These are phyloP conservation scores for Natator depressus DNA, from an alignment of 2,113 vertebrate genomes.

Conservation along the genomic window DNA sequence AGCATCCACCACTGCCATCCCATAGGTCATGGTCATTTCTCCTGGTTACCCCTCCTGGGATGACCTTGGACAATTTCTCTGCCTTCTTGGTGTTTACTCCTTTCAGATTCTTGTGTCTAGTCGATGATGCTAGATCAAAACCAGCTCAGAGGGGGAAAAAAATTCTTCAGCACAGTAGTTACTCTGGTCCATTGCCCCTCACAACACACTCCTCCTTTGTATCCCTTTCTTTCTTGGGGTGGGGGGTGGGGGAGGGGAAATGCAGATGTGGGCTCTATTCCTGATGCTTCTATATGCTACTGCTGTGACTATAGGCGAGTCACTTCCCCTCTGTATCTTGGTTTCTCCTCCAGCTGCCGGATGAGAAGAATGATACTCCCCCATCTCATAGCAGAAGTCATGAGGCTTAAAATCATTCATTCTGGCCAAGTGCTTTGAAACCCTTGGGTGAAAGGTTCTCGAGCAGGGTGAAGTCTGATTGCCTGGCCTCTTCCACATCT, in stretches of 20 bases:
- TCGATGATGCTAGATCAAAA: background rate
- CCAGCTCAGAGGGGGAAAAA: background rate
- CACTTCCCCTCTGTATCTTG: background rate
- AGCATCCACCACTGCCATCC: background rate
- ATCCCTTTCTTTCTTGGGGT: background rate
- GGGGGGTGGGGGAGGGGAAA: background rate
- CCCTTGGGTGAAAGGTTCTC: background rate
- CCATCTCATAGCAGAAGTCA: background rate
- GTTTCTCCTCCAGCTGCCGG: background rate
- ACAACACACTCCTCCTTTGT: background rate
- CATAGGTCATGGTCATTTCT: background rate
- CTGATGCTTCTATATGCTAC: background rate
- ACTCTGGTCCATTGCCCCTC: background rate
- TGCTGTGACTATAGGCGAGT: background rate
- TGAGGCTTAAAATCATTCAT: background rate
- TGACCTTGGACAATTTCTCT: background rate
- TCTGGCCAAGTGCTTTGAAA: background rate
- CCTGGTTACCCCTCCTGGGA: background rate
- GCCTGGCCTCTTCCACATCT: background rate
- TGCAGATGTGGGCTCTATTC: background rate
- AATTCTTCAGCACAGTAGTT: constrained; percentile 5
- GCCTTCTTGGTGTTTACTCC: constrained; percentile 15
- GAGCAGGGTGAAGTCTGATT: background rate
- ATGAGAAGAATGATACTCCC: background rate
- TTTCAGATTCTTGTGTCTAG: constrained; percentile 3